phyloP scores from a whole-genome alignment of 2,888 invertebrate genomes.

The Lamproptera curius region DNA sequence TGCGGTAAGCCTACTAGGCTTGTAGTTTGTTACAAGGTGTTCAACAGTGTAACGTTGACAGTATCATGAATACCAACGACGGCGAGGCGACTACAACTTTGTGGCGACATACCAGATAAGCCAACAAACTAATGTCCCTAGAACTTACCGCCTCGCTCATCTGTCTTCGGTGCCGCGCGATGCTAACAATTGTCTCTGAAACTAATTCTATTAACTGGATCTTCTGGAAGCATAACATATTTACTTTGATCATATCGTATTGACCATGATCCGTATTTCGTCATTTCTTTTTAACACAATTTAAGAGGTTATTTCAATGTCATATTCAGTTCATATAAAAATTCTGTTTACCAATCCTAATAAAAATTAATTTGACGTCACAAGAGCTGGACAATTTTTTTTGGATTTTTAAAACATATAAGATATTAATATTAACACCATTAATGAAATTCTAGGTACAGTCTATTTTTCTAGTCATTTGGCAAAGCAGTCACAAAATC shows the following conservation, averaged over 20 bases:
- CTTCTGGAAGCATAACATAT: no score
- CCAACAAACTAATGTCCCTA: slow-evolving; percentile 37
- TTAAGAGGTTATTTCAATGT: no score
- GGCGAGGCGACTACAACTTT: slow-evolving; percentile 34
- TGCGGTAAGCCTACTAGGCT: slow-evolving; percentile 43
- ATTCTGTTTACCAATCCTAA: no score
- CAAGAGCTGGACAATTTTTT: no score
- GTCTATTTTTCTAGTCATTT: no score
- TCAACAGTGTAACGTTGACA: slow-evolving; percentile 43
- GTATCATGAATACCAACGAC: slow-evolving; percentile 35
- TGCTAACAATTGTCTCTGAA: slow-evolving; percentile 29
- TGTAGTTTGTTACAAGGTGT: slow-evolving; percentile 63
- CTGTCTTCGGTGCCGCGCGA: slow-evolving; percentile 31
- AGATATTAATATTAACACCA: no score
- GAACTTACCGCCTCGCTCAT: slow-evolving; percentile 35
- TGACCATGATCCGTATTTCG: neutral
- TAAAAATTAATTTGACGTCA: no score
- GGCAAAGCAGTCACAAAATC: no score
- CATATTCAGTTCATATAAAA: no score
- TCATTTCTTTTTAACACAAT: neutral
- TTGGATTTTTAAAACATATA: no score
- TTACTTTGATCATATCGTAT: no score
- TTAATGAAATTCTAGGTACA: no score
- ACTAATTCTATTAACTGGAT: slow-evolving; percentile 24
- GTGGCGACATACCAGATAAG: slow-evolving; percentile 42